Conservation (phyloP, 2,113 vertebrate species). For the Nymphicus hollandicus region DNA sequence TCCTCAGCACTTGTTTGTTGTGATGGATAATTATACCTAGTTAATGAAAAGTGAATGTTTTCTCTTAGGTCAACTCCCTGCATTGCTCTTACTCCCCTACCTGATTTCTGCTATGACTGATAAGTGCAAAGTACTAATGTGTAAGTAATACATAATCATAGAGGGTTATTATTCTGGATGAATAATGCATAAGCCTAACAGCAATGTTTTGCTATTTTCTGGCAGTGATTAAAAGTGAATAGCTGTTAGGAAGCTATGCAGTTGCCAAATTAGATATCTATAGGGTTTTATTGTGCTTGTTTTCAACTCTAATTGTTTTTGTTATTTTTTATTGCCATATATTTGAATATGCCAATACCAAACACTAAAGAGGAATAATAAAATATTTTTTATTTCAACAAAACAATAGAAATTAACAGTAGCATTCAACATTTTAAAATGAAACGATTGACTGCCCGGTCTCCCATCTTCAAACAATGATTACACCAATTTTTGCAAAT, state of each 20-base stretch:
- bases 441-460: background rate
- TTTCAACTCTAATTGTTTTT: background rate
- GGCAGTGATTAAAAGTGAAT: background rate
- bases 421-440: background rate
- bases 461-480: background rate
- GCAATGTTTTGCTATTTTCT: background rate
- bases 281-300: background rate
- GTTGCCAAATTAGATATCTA: background rate
- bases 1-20: background rate
- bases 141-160: background rate
- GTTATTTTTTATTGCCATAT: background rate
- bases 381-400: background rate
- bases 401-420: background rate
- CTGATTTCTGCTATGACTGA: background rate
- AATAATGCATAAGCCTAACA: conserved; percentile 7
- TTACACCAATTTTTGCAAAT: background rate
- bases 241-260: background rate
- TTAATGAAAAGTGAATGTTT: background rate
- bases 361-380: background rate
- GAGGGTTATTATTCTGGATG: background rate
- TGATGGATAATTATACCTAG: background rate
- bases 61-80: background rate
- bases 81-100: background rate
- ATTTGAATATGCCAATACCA: background rate
- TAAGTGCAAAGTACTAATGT: background rate